Conservation (phyloP, 2,797 vertebrate species). For the Macrochelys suwanniensis region DNA sequence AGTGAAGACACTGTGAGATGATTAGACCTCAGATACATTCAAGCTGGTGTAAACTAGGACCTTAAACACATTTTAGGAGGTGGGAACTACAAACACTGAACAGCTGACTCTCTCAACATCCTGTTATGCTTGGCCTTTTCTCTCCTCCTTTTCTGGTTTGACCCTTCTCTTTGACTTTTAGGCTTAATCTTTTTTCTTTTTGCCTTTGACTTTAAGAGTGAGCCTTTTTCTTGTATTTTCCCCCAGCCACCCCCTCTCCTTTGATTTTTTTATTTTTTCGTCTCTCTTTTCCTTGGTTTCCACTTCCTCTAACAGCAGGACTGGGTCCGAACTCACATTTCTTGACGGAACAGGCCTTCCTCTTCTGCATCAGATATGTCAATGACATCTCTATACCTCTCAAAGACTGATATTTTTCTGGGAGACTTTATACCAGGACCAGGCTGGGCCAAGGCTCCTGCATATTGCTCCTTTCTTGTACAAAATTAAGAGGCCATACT, state of each 20-base stretch:
- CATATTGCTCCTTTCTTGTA: background rate
- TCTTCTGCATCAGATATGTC: background rate
- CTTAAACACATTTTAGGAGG: no score
- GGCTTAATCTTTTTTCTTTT: slow-evolving; percentile 52
- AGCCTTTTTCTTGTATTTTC: background rate
- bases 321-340: background rate
- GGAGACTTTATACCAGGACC: background rate
- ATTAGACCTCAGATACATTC: no score
- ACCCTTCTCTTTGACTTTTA: slow-evolving; percentile 35
- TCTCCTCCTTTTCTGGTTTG: background rate
- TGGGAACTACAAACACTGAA: no score
- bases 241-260: background rate
- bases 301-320: background rate
- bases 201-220: background rate
- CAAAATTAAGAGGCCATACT: background rate
- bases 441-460: background rate
- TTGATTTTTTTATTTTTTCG: background rate
- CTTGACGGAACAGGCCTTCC: background rate
- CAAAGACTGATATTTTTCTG: background rate
- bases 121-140: background rate
- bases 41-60: no score
- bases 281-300: accelerated
- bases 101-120: no score
- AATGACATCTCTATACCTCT: background rate
- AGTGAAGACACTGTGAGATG: no score